Percentiles rank a stretch among this genome's conserved stretches.
Evolutionary conservation across 2,113 vertebrate species (phyloP).

Genomic region (Oryctolagus cuniculus): mOryCun1.1 NC_091435.1:10221001-10221500

Average conservation of each 20-base stretch:
- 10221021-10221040: neutral
- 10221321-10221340: constrained; percentile 40
- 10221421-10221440: constrained; percentile 20
- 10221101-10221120: constrained; percentile 63
- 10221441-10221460: neutral
- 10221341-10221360: constrained; percentile 38
- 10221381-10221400: neutral
- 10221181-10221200: constrained; percentile 58
- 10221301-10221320: neutral
- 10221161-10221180: neutral
- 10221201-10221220: neutral
- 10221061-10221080: constrained; percentile 26
- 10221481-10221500: neutral
- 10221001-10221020: neutral
- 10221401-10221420: neutral
- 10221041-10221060: constrained; percentile 54
- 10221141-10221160: constrained; percentile 42
- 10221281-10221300: constrained; percentile 5
- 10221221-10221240: neutral
- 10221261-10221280: neutral
- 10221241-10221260: neutral
- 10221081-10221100: constrained; percentile 63
- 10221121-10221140: constrained; percentile 62
- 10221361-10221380: neutral
- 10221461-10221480: neutral